Conservation (phyloP, 1,140 invertebrate genomes). For the Drosophila asahinai region DNA sequence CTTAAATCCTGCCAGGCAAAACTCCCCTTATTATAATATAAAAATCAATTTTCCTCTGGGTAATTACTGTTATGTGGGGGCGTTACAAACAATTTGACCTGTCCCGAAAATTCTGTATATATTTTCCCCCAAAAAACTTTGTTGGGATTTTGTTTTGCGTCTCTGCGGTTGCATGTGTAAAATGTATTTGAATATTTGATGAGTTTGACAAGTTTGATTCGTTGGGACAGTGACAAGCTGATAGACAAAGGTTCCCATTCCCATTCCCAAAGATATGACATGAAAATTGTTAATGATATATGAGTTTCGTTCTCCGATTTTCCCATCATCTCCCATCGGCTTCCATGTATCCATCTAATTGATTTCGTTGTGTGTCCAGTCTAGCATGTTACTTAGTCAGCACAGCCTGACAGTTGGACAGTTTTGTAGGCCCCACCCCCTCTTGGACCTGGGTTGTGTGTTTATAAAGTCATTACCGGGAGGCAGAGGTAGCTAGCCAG, state of each 20-base stretch:
- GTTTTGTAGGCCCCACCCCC: constrained; percentile 30
- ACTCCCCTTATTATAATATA: constrained; percentile 49
- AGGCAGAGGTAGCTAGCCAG: background rate
- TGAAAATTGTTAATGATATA: constrained; percentile 81
- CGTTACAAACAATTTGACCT: constrained; percentile 57
- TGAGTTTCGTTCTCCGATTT: constrained; percentile 58
- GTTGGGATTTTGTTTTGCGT: constrained; percentile 37
- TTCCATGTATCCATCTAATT: constrained; percentile 62
- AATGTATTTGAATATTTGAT: constrained; percentile 79
- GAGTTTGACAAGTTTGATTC: constrained; percentile 58
- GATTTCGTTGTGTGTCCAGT: constrained; percentile 62
- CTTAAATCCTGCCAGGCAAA: constrained; percentile 13
- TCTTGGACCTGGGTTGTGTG: constrained; percentile 29
- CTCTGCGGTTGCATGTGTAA: constrained; percentile 67
- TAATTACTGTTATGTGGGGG: constrained; percentile 64
- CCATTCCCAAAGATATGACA: constrained; percentile 61
- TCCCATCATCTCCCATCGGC: constrained; percentile 23
- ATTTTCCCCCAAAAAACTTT: constrained; percentile 6
- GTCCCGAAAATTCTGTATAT: background rate
- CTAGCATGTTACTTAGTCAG: constrained; percentile 53
- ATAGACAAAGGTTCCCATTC: constrained; percentile 10
- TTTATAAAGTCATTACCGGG: constrained; percentile 73
- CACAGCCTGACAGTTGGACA: constrained; percentile 61
- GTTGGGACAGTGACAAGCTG: constrained; percentile 41
- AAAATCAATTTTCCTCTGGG: constrained; percentile 70